Conservation (phyloP, 2,797 vertebrate genomes). For the Carcharodon carcharias region DNA sequence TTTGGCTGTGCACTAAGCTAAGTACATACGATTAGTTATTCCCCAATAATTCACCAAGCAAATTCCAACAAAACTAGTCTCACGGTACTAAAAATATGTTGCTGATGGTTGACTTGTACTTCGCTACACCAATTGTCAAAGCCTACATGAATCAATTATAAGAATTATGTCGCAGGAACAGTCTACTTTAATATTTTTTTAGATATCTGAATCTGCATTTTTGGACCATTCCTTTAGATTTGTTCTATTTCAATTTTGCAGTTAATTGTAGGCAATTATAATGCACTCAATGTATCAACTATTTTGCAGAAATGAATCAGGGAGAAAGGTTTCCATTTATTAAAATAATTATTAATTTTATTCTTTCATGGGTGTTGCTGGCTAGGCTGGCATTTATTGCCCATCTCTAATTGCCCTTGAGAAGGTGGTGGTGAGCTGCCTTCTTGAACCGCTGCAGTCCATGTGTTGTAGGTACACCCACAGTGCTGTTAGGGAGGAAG, state of each 20-base stretch:
- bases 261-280: slow-evolving; percentile 60
- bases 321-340: slow-evolving; percentile 83
- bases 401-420: too few relatives aligned
- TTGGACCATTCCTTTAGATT: not conserved
- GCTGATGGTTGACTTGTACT: not conserved
- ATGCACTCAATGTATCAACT: slow-evolving; percentile 69
- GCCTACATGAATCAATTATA: not conserved
- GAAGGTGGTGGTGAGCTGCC: too few relatives aligned
- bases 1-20: not conserved
- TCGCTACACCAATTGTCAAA: not conserved
- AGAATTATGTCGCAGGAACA: not conserved
- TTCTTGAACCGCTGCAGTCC: too few relatives aligned
- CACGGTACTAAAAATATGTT: too few relatives aligned
- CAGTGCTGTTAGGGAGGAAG: too few relatives aligned
- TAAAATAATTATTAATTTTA: slow-evolving; percentile 51
- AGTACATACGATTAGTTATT: not conserved
- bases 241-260: not conserved
- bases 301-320: slow-evolving; percentile 74
- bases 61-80: not conserved
- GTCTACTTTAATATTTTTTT: not conserved
- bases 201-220: not conserved
- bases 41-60: not conserved
- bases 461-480: too few relatives aligned
- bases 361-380: too few relatives aligned
- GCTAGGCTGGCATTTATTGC: too few relatives aligned